Evolutionary conservation across 2,797 vertebrate species (phyloP), one percentile per base, ranked within the genome.

Genomic region (Hapalemur alaotrensis): DNA sequence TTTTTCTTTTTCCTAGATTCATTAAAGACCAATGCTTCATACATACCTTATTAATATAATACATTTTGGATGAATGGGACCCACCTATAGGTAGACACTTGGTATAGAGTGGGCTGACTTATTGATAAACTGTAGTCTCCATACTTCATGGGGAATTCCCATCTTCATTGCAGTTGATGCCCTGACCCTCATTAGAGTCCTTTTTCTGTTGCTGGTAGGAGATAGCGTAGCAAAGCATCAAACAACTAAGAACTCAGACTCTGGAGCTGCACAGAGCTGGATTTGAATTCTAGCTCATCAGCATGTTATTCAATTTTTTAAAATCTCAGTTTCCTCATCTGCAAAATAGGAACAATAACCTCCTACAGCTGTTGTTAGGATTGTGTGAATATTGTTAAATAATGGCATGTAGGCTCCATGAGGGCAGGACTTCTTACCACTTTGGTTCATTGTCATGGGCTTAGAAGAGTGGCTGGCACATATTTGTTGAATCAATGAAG

Each of bases 261-360:
- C 57, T 79, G 46, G 32, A 81, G 25, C 46, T 72, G 38, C 15
- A 20, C 32, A 89, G 38, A 89, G 69, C 72, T 94, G 20, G 32
- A 59, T 96, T 76, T 82, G 73, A 95, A 89, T 95, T 81, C 50
- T 86, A 46, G 8, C 41, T 69, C 25, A 75, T 75, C 38, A 90
- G 5, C 59, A 89, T 88, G 43, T 88, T 86, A 85, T 13, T 75
- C 25, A 70, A 20, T 83, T 81, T n/a, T 65, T 23, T 69, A 61
- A 79, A 72, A 72, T 43, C 59, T 83, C 30, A 28, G 14, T 57
- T 89, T 89, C 17, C 12, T 93, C n/a, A 59, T 30, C 72, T 73
- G 17, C 13, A 46, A 46, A 73, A 91, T 35, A 59, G 25, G 61
- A 93, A 50, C 18, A 63, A 65, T 38, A 70, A 75, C 23, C 7